Evolutionary conservation across 2,888 invertebrate species (phyloP), one percentile per base, ranked within the genome.

Genomic region (Trichogramma dendrolimi): DNA sequence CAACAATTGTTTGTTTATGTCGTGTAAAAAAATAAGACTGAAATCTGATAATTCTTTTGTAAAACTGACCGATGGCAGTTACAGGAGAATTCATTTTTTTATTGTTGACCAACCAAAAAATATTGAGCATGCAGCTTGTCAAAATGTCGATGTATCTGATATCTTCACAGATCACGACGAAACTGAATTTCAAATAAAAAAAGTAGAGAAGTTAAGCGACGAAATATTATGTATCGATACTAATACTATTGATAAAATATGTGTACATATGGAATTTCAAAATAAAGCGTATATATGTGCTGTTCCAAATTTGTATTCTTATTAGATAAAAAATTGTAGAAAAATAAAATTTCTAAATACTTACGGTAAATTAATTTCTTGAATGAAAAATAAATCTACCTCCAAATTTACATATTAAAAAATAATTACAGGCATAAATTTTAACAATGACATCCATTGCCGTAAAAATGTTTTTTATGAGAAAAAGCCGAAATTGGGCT

Each of bases 231-330:
- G 6, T 49, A 50, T 63, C 2, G 44, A 39, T 27, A 63, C 63
- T 8, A 43, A 53, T 49, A 44, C 44, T 27, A 60, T 63, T 47
- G 27, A 11, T 48, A 55, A 14, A 52, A 43, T 61, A 52, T 58
- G 48, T 55, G 61, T 58, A 27, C 50, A 55, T 55, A 42, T 58
- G 27, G 6, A 55, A 46, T 39, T 38, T 42, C 39, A 40, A 6
- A 7, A 58, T 52, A 46, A 10, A 49, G 43, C n/a, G 41, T 64
- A 50, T 47, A 58, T 58, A 41, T 61, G 58, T n/a, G 40, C 49
- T 1, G 51, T 61, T 14, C 61, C 64, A 10, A 61, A 64, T 48
- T 58, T 55, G 10, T 52, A 51, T 64, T 43, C 43, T 48, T 54
- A 58, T 10, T 62, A 50, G 40, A n/a, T n/a, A n/a, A n/a, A n/a